Base-by-base conservation (phyloP, 1,140 invertebrate species). In the Holcopasites calliopsidis region DNA sequence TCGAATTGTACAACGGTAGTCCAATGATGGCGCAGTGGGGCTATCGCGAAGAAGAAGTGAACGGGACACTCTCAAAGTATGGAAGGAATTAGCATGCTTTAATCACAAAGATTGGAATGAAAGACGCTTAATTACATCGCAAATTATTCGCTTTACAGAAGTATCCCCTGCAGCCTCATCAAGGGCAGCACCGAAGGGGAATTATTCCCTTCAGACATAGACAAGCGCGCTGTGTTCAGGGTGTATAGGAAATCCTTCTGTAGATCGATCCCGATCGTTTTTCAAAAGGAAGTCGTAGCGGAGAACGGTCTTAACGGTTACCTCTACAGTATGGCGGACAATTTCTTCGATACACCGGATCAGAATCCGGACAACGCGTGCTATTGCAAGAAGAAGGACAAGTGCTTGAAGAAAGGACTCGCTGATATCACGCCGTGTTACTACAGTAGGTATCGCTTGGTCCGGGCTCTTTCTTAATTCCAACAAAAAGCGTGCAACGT, bases 231-330 rank as follows among this genome's bases (percentile, higher is more conserved):
- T 1, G 85, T 88, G 0, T 91, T 96, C 50, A 89, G 91, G 11
- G 77, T 96, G 1, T 96, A 93, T 81, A 91, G 95, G 4, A 94
- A 94, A 76, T 93, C 94, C 0, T 95, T 96, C 82, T 96, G 95
- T 83, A 90, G 94, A 13, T 89, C 94, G 0, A 68, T 96, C 18
- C 92, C 93, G 0, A 88, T 96, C 31, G 87, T 89, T 4, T 95
- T 92, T 77, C 90, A 87, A 3, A 82, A 83, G 0, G 79, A 88
- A 47, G 76, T 86, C 0, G 13, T 54, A 1, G 81, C 77, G 6
- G 65, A 89, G 0, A 52, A 88, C 58, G 92, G 93, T 69, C 40
- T 93, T 38, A 72, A 89, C 47, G 84, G 88, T 54, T 90, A 92
- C 84, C 64, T 92, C 38, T 93, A 93, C 83, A 85, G 87, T 65